These are phyloP conservation scores for Phasia obesa DNA, from an alignment of 2,888 invertebrate genomes.

Conservation along the genomic window DNA sequence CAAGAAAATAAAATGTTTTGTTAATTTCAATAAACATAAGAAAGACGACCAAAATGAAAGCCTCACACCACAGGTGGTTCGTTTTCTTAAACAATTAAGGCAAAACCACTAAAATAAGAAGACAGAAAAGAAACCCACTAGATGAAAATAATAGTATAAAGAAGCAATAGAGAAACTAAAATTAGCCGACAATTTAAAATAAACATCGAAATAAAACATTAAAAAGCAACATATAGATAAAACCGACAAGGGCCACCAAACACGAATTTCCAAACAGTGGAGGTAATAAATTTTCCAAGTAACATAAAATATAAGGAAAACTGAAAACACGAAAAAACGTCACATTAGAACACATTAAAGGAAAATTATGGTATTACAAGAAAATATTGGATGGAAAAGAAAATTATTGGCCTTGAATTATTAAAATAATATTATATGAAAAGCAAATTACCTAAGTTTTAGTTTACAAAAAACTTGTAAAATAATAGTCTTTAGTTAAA, in stretches of 20 bases:
- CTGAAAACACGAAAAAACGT: slow-evolving; percentile 51
- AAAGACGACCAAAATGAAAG: slow-evolving; percentile 16
- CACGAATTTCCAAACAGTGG: slow-evolving; percentile 25
- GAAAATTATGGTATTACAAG: slow-evolving; percentile 51
- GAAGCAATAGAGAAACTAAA: slow-evolving; percentile 52
- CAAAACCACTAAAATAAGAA: slow-evolving; percentile 19
- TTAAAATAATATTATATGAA: too few species aligned
- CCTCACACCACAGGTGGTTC: slow-evolving; percentile 43
- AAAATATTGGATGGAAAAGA: slow-evolving; percentile 22
- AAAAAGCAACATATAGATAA: slow-evolving; percentile 26
- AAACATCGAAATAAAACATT: slow-evolving; percentile 50
- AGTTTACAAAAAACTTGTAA: too few species aligned
- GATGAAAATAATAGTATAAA: slow-evolving; percentile 1
- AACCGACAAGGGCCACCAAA: slow-evolving; percentile 41
- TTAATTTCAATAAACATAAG: background rate
- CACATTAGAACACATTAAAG: slow-evolving; percentile 65
- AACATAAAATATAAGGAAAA: slow-evolving; percentile 16
- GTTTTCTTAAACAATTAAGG: background rate
- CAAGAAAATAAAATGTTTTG: slow-evolving; percentile 31
- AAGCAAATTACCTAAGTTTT: too few species aligned
- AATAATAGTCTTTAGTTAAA: too few species aligned
- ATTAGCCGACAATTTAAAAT: slow-evolving; percentile 67
- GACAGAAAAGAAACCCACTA: slow-evolving; percentile 19
- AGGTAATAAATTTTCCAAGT: slow-evolving; percentile 60
- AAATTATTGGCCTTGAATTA: background rate